Conservation (phyloP, 2,888 invertebrate genomes). For the Allacma fusca region DNA sequence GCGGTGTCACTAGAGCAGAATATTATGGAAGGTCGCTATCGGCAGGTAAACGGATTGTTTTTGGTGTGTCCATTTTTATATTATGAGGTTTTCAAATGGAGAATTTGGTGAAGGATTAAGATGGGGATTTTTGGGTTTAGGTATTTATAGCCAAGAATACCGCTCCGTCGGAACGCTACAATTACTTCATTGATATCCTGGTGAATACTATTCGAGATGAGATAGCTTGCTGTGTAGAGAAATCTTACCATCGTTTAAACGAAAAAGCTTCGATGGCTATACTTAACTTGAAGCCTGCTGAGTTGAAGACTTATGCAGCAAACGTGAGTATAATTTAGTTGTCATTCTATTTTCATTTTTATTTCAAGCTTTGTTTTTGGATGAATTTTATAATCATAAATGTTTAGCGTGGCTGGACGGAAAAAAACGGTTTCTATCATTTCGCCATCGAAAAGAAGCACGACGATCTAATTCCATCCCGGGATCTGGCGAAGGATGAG, state of each 20-base stretch:
- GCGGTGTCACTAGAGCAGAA: constrained; percentile 97
- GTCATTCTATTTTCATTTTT: not conserved
- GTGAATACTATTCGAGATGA: constrained; percentile 95
- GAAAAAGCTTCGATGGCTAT: constrained; percentile 91
- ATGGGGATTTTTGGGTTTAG: constrained; percentile 59
- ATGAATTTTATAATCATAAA: not conserved
- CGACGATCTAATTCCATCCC: constrained; percentile 84
- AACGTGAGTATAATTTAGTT: constrained; percentile 69
- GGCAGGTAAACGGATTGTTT: constrained; percentile 85
- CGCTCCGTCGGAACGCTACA: constrained; percentile 95
- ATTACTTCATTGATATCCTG: constrained; percentile 95
- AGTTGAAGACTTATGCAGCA: constrained; percentile 80
- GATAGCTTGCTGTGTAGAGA: constrained; percentile 95
- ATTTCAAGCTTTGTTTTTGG: not conserved
- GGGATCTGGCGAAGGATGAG: constrained; percentile 89
- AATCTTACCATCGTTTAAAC: constrained; percentile 77
- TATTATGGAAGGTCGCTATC: constrained; percentile 99
- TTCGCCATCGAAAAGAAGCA: constrained; percentile 80
- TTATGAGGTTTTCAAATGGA: too few species aligned
- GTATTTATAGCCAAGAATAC: constrained; percentile 92
- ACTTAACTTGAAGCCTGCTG: constrained; percentile 81
- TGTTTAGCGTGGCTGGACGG: constrained; percentile 65
- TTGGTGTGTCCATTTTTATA: too few species aligned
- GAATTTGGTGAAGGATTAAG: too few species aligned
- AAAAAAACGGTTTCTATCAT: constrained; percentile 79